Evolutionary conservation across 2,797 vertebrate species (phyloP), one percentile per base, ranked within the genome.

Genomic region (Triplophysa bombifrons): DNA sequence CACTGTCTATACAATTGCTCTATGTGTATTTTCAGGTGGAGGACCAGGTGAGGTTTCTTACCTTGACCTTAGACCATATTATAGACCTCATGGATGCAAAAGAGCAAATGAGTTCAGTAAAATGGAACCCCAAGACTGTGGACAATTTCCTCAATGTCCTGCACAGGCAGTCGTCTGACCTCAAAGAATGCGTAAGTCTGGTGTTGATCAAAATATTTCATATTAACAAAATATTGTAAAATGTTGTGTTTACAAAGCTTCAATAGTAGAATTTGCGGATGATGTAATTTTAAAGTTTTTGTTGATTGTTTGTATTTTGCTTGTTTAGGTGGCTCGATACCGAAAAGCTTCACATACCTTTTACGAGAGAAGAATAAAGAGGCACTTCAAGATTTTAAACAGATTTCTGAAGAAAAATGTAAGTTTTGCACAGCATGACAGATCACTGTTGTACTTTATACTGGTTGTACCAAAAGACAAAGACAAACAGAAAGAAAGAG

Each of bases 131-230:
- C 22, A 38, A 12, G 19, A 30, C 16, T 0, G 9, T 85, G 30
- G 51, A 41, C 1, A 0, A 56, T 60, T 83, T 85, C 14, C 72
- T 76, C 16, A 76, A 55, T 20, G 16, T 63, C 17, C 76, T 85
- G 19, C 0, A 61, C 30, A 48, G 82, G 4, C 82, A 85, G n/a
- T 46, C 56, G 30, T 38, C 41, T 14, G 72, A 85, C 10, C 79
- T 85, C 30, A 55, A 76, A 69, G 13, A 65, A 20, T 85, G 84
- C 19, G 84, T 85, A 83, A 79, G 84, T 85, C 27, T 56, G 56
- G 50, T 53, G n/a, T 38, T 74, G 13, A n/a, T 7, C 19, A 10
- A 51, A 17, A 55, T n/a, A 5, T n/a, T 20, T 7, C 11, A 9
- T 38, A 38, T 38, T 38, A 38, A 38, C 6, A 6, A 38, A 38